These are phyloP conservation scores for Dipus sagitta DNA, from an alignment of 2,797 vertebrate species.

Conservation along the genomic window DNA sequence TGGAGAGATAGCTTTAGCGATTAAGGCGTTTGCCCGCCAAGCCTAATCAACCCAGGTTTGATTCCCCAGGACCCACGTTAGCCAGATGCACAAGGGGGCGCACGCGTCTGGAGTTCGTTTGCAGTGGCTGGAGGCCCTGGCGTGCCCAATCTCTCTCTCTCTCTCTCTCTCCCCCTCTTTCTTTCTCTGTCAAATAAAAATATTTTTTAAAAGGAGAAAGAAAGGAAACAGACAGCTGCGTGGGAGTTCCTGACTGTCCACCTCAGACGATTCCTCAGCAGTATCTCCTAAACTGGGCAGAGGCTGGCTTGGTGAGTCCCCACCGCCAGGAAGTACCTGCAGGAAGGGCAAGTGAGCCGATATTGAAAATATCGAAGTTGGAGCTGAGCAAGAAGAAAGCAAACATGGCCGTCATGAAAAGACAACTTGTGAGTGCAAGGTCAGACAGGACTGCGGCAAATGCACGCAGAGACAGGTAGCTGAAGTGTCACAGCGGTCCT, in stretches of 20 bases:
- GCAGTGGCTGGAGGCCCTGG: too few species aligned
- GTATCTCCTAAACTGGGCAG: neutral
- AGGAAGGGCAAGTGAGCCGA: neutral
- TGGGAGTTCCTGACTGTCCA: neutral
- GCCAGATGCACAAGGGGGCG: too few species aligned
- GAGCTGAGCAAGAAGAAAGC: neutral
- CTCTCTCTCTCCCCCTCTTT: too few species aligned
- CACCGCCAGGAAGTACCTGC: neutral
- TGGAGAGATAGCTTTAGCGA: too few species aligned
- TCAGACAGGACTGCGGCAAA: neutral
- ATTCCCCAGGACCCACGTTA: too few species aligned
- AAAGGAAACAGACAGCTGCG: neutral
- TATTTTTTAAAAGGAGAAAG: neutral
- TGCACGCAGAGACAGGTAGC: neutral
- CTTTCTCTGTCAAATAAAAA: neutral
- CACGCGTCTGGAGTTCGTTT: too few species aligned
- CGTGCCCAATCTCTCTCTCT: too few species aligned
- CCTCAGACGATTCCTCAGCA: neutral
- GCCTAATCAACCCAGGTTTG: too few species aligned
- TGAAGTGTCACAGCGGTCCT: neutral
- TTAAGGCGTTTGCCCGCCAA: too few species aligned
- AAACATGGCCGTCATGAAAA: neutral
- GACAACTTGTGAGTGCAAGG: neutral
- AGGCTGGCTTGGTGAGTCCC: neutral
- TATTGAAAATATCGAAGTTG: neutral